Conservation (phyloP, 2,797 vertebrate species). For the Morus bassanus region DNA sequence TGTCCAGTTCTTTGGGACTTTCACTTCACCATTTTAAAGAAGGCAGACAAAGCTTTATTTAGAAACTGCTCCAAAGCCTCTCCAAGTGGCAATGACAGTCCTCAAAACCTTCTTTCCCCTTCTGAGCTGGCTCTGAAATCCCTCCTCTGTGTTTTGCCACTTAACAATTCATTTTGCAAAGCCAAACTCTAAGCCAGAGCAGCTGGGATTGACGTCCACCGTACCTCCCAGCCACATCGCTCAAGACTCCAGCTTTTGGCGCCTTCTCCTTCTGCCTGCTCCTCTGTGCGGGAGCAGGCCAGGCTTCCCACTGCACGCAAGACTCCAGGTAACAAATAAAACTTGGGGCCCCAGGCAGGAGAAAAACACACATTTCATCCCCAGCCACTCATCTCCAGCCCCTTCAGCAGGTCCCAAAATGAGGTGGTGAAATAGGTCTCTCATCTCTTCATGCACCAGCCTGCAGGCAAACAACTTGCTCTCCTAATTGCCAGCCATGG, state of each 20-base stretch:
- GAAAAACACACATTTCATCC: background rate
- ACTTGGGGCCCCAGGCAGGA: background rate
- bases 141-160: background rate
- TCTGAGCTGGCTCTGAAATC: background rate
- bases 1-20: background rate
- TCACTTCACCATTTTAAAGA: background rate
- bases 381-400: background rate
- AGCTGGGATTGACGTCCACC: background rate
- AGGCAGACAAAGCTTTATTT: background rate
- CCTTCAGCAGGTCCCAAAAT: background rate
- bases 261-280: background rate
- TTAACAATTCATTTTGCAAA: background rate
- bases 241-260: background rate
- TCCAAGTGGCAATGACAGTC: background rate
- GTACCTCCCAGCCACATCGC: rapidly evolving
- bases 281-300: background rate
- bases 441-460: background rate
- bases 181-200: background rate
- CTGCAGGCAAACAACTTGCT: background rate
- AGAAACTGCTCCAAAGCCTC: background rate
- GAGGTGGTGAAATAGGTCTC: background rate
- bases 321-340: background rate
- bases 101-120: background rate
- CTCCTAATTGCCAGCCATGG: background rate
- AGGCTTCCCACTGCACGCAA: background rate